These are phyloP conservation scores for Aphyosemion australe DNA, from an alignment of 2,113 vertebrate species.

Conservation along the genomic window DNA sequence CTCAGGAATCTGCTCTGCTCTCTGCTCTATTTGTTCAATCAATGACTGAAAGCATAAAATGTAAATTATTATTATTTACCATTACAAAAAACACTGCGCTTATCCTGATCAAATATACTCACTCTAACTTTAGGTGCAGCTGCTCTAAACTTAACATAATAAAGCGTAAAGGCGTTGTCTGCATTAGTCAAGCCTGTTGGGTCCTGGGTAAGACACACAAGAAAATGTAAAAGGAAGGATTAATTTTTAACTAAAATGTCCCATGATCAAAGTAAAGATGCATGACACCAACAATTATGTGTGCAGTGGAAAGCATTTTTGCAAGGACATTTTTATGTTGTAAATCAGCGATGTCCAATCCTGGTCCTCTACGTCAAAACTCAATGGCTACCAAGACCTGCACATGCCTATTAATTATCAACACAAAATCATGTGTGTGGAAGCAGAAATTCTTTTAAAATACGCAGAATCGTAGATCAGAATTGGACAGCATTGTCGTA, in stretches of 20 bases:
- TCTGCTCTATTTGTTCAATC: slow-evolving; percentile 96
- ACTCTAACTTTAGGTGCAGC: slow-evolving; percentile 97
- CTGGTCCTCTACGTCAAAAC: too few species aligned
- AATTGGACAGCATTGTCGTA: too few species aligned
- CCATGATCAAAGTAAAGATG: neutral
- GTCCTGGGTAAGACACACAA: slow-evolving; percentile 77
- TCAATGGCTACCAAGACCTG: too few species aligned
- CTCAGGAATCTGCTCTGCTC: slow-evolving; percentile 93
- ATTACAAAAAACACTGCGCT: neutral
- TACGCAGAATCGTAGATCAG: too few species aligned
- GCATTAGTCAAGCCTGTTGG: slow-evolving; percentile 86
- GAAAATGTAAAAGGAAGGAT: neutral
- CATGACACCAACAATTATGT: neutral
- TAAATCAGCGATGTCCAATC: too few species aligned
- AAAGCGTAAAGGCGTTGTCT: slow-evolving; percentile 96
- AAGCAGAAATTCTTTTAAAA: too few species aligned
- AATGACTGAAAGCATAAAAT: slow-evolving; percentile 79
- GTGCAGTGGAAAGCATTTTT: too few species aligned
- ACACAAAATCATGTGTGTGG: too few species aligned
- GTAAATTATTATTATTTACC: neutral
- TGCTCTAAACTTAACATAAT: slow-evolving; percentile 96
- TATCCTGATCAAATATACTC: slow-evolving; percentile 61
- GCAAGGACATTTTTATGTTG: too few species aligned
- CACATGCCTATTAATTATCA: too few species aligned
- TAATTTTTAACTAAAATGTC: neutral